phyloP scores from a whole-genome alignment of 2,797 vertebrate species.

The Acomys russatus region DNA sequence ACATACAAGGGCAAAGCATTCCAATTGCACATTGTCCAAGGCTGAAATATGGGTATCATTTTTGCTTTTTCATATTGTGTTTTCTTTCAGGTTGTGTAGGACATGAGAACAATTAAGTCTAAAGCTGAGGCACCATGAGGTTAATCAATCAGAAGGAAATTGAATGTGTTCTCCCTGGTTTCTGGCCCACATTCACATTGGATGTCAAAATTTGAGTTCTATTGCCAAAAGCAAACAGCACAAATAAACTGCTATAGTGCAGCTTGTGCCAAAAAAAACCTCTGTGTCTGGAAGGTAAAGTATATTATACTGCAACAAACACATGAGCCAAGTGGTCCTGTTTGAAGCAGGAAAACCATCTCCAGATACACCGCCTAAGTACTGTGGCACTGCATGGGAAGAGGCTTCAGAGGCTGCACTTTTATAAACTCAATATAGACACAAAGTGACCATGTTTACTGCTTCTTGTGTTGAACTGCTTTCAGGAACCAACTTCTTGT shows the following conservation, averaged over 20 bases:
- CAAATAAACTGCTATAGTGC: slow-evolving; percentile 52
- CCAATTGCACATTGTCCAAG: background rate
- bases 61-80: background rate
- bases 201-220: slow-evolving; percentile 46
- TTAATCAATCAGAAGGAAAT: background rate
- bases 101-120: background rate
- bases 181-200: slow-evolving; percentile 30
- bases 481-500: slow-evolving; percentile 27
- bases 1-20: background rate
- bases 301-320: background rate
- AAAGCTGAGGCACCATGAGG: background rate
- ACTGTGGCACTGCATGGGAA: background rate
- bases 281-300: slow-evolving; percentile 40
- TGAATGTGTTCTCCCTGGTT: slow-evolving; percentile 39
- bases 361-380: slow-evolving; percentile 51
- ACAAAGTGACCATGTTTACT: slow-evolving; percentile 15
- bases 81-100: background rate
- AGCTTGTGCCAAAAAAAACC: slow-evolving; percentile 26
- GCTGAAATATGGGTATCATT: background rate
- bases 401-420: background rate
- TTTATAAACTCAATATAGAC: background rate
- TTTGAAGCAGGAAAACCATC: background rate
- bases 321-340: background rate
- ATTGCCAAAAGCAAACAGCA: slow-evolving; percentile 64
- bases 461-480: background rate